Evolutionary conservation across 2,888 invertebrate species (phyloP).

Genomic region (Nemotelus nigrinus): DNA sequence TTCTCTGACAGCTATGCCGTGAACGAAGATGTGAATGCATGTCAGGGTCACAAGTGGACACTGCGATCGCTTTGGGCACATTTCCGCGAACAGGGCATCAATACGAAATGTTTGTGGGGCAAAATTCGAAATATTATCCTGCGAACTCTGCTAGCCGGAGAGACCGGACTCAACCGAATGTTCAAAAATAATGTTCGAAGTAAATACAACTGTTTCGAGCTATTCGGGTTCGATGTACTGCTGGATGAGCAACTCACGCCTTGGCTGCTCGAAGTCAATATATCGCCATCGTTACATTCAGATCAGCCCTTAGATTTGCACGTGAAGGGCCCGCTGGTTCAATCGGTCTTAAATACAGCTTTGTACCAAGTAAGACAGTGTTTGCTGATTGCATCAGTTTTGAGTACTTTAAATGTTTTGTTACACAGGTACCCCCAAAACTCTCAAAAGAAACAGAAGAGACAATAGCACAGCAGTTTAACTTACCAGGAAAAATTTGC

Average conservation of each 20-base stretch:
- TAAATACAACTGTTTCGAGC: conserved; percentile 90
- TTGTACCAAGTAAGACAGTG: conserved; percentile 82
- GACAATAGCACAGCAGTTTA: conserved; percentile 58
- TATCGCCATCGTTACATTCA: conserved; percentile 88
- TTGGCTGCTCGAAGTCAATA: conserved; percentile 96
- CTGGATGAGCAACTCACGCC: conserved; percentile 91
- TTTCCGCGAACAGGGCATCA: conserved; percentile 71
- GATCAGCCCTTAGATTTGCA: conserved; percentile 88
- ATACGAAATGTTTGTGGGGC: conserved; percentile 82
- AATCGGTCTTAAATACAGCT: conserved; percentile 90
- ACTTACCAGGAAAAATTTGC: conserved; percentile 68
- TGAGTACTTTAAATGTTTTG: background rate
- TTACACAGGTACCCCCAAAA: conserved; percentile 60
- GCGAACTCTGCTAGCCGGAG: conserved; percentile 91
- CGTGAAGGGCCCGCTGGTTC: conserved; percentile 92
- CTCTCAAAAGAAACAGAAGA: conserved; percentile 60
- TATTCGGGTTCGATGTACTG: conserved; percentile 95
- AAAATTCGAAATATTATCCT: conserved; percentile 89
- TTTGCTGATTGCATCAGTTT: background rate
- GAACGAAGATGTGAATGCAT: conserved; percentile 89
- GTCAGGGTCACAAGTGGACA: conserved; percentile 96
- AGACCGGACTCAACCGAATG: conserved; percentile 78
- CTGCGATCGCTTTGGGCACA: conserved; percentile 73
- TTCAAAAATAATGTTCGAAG: conserved; percentile 79
- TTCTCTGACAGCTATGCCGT: conserved; percentile 85